Base-by-base conservation (phyloP, 2,888 invertebrate genomes). In the Erebia epiphron region DNA sequence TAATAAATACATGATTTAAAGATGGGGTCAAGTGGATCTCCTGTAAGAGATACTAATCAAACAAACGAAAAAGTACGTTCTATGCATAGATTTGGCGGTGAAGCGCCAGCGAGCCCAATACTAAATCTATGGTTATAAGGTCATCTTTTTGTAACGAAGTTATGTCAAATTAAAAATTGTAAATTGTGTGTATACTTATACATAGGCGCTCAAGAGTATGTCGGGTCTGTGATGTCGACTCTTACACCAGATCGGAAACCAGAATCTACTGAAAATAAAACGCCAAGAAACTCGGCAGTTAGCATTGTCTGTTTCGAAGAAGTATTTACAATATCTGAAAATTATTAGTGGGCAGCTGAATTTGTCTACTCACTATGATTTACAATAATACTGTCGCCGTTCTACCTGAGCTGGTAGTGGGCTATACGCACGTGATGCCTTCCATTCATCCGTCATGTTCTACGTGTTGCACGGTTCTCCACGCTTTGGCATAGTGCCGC, bases 381-480 rank as follows among this genome's bases (percentile, higher is more conserved):
- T 61, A 16, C 18, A 61, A 18, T 43, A 61, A 46, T 13, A 43
- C 11, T 11, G 43, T 61, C 18, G 13, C 43, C 11, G 21, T 64
- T 64, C 10, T 35, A 64, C 64, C 64, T n/a, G 41, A 64, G 26
- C 64, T 64, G 35, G 49, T 50, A n/a, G 60, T n/a, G 16, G 50
- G 63, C 14, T 75, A 73, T 73, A 73, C 71, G 77, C 87, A 88
- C 86, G 88, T 88, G 89, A 85, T 85, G 82, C 82, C 79, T 84
- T 82, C 86, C 91, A 90, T 91, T 91, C 91, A 91, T 87, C 83
- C 85, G 87, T 89, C 88, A 90, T 86, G 83, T 86, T 83, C 80
- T 86, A 88, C 86, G 90, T 84, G 86, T 79, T 83, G 80, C 79
- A 78, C 85, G 80, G 79, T 79, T 82, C 80, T 80, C 82, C 81